phyloP scores from a whole-genome alignment of 2,888 invertebrate species.

The Brachyopa scutellaris region DNA sequence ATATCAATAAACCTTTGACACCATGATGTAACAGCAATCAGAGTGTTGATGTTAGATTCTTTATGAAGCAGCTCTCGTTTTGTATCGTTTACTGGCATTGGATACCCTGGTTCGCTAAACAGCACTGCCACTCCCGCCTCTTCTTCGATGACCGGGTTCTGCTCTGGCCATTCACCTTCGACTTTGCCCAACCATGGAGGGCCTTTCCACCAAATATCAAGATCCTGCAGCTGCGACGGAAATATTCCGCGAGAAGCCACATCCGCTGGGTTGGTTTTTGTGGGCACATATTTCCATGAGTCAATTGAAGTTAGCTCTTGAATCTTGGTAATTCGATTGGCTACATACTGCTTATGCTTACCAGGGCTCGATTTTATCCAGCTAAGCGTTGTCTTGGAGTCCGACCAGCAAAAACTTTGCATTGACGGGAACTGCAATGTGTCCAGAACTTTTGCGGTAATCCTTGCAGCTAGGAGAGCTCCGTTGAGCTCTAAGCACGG shows the following conservation, averaged over 20 bases:
- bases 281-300: slow-evolving; percentile 24
- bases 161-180: slow-evolving; percentile 14
- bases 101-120: not conserved
- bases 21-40: slow-evolving; percentile 14
- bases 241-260: slow-evolving; percentile 27
- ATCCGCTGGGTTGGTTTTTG: slow-evolving; percentile 21
- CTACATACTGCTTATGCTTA: slow-evolving; percentile 43
- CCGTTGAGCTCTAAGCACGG: too few relatives aligned
- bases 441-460: too few relatives aligned
- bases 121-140: too few relatives aligned
- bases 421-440: too few relatives aligned
- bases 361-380: slow-evolving; percentile 51
- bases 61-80: not conserved
- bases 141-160: not conserved
- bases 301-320: slow-evolving; percentile 18
- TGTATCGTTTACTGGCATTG: too few relatives aligned
- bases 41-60: slow-evolving; percentile 11
- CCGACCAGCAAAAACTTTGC: slow-evolving; percentile 31
- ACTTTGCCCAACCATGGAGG: slow-evolving; percentile 5
- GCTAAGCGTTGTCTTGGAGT: slow-evolving; percentile 34
- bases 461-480: too few relatives aligned
- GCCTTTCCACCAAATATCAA: slow-evolving; percentile 14
- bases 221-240: slow-evolving; percentile 5
- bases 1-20: not conserved
- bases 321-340: slow-evolving; percentile 11